Conservation (phyloP, 2,113 vertebrate genomes). For the Ceyx cyanopectus region DNA sequence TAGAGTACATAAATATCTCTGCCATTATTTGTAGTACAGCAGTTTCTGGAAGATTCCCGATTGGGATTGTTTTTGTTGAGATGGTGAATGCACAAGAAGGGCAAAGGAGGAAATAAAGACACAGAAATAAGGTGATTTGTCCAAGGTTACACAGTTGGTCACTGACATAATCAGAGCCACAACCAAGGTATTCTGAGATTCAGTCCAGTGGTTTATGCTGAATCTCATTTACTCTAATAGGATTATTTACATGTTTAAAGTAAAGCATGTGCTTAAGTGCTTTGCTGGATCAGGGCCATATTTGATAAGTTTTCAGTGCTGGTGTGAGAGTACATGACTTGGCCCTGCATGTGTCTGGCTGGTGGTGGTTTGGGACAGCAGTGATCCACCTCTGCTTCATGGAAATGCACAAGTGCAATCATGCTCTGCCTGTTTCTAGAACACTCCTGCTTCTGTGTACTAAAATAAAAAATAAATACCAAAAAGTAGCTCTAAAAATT, state of each 20-base stretch:
- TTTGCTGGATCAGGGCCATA: constrained; percentile 63
- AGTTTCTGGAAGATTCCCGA: neutral
- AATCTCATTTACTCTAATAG: constrained; percentile 64
- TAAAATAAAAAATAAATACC: neutral
- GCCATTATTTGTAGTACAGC: neutral
- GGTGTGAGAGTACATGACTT: constrained; percentile 33
- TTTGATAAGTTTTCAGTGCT: constrained; percentile 63
- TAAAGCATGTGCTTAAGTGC: constrained; percentile 70
- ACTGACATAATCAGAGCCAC: constrained; percentile 37
- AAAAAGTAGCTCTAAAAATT: constrained; percentile 23
- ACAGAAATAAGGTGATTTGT: neutral
- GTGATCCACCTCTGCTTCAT: neutral
- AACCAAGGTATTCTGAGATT: constrained; percentile 55
- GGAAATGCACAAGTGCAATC: neutral
- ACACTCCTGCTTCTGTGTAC: neutral
- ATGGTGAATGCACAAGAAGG: neutral
- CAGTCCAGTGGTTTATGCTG: constrained; percentile 57
- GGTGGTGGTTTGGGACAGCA: neutral
- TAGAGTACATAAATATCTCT: rapidly evolving
- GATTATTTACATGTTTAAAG: constrained; percentile 71
- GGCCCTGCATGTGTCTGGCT: neutral
- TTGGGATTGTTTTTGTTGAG: neutral
- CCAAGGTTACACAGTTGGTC: constrained; percentile 6
- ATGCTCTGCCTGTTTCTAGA: neutral
- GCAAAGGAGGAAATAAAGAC: neutral